Evolutionary conservation across 1,140 invertebrate species (phyloP), one percentile per base, ranked within the genome.

Genomic region (Zaprionus gabonicus): DNA sequence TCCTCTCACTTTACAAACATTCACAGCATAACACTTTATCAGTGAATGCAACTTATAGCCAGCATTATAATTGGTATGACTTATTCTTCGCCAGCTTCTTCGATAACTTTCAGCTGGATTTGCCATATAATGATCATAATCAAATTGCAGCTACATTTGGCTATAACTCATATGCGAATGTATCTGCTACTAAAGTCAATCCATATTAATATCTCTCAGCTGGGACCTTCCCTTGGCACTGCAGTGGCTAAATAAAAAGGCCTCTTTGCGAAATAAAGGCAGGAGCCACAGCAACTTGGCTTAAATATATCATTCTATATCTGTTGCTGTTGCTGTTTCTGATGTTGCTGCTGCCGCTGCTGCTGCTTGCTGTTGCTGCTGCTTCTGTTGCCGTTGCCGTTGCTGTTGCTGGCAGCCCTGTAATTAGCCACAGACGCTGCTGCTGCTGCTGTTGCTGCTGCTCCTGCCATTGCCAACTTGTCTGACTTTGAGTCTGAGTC

Each of bases 351-450:
- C 56, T 78, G 65, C 36, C 65, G 38, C n/a, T 82, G 69, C 38
- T 82, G 60, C 41, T 82, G 74, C 25, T 20, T 49, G 69, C 25
- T 71, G 25, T 51, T 78, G 65, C 38, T 82, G 60, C 41, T 83
- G 74, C 25, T 82, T 23, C 51, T 46, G 65, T n/a, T 67, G n/a
- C 65, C 41, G 51, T 36, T 34, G 20, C 76, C 67, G 65, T 71
- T 80, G 86, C 81, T 75, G 67, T 66, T 76, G 73, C 63, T 88
- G 84, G 83, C 83, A 88, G 84, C 69, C 72, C 83, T 86, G 83
- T 86, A 86, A 86, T 86, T 86, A 86, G 83, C 84, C 71, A 78
- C 83, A 86, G 84, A 86, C 84, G 80, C 51, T 78, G 72, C 41
- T 44, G 41, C 41, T 15, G 41, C 41, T 44, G 41, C 34, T 75